These are phyloP conservation scores for Polypedilum pembai DNA, from an alignment of 1,140 invertebrate species.

Conservation along the genomic window DNA sequence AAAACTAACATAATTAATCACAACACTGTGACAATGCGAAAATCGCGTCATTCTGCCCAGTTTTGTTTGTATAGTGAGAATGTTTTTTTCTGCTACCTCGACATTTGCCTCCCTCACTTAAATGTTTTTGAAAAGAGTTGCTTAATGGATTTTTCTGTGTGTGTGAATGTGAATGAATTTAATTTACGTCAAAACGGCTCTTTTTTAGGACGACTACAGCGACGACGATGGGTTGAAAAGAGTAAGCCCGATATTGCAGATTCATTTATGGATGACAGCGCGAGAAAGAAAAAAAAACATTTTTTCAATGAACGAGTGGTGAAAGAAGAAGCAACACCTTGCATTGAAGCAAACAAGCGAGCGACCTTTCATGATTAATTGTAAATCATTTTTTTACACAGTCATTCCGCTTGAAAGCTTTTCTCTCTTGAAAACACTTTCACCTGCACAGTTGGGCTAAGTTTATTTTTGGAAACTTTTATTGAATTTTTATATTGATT, in stretches of 20 bases:
- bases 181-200: too few species aligned
- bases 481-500: too few species aligned
- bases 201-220: too few species aligned
- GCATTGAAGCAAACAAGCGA: not conserved
- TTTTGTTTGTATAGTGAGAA: not conserved
- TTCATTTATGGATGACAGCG: conserved; percentile 2
- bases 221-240: not conserved
- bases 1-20: conserved; percentile 7
- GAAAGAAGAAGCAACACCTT: not conserved
- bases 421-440: not conserved
- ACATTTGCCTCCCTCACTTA: too few species aligned
- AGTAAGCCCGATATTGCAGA: not conserved
- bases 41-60: not conserved
- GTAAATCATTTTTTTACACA: conserved; percentile 19
- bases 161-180: too few species aligned
- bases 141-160: too few species aligned
- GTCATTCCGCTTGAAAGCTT: conserved; percentile 17
- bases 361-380: not conserved
- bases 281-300: not conserved
- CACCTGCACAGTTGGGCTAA: too few species aligned
- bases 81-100: too few species aligned
- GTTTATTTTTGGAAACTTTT: too few species aligned
- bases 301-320: not conserved
- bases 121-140: too few species aligned
- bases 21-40: not conserved